Percentiles rank a stretch among this genome's conserved stretches.
Evolutionary conservation across 2,113 vertebrate species (phyloP).

Genomic region (Donacobius atricapilla): DNA sequence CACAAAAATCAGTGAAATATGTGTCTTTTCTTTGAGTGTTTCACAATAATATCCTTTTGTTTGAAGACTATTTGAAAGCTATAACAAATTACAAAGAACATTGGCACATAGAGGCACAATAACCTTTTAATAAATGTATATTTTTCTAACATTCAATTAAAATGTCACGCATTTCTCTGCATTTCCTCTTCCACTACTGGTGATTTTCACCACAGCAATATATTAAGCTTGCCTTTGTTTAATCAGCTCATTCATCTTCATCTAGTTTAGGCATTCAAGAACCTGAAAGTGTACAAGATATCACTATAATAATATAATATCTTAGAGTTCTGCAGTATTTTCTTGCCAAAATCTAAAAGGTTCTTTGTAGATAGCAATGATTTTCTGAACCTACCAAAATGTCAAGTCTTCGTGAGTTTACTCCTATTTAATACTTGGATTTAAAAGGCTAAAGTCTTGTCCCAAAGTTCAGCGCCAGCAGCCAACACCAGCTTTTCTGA

Average conservation of each 20-base stretch:
- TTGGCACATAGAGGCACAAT: not conserved
- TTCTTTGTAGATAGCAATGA: not conserved
- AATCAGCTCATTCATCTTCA: conserved; percentile 12
- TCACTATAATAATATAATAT: not conserved
- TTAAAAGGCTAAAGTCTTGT: not conserved
- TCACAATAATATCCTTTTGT: not conserved
- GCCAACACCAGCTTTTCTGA: conserved; percentile 17
- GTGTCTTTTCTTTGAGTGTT: not conserved
- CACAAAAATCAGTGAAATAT: not conserved
- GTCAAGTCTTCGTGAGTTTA: not conserved
- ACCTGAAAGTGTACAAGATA: not conserved
- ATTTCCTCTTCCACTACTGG: not conserved
- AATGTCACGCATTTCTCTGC: not conserved
- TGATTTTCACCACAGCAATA: not conserved
- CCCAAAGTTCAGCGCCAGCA: not conserved
- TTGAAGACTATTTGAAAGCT: not conserved
- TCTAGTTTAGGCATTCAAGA: not conserved
- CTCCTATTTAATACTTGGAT: not conserved
- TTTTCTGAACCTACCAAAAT: not conserved
- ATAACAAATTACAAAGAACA: not conserved
- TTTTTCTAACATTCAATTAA: conserved; percentile 28
- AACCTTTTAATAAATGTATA: conserved; percentile 6
- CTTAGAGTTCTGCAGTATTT: not conserved
- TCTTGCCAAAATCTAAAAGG: not conserved
- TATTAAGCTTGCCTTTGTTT: conserved; percentile 17